Evolutionary conservation across 2,888 invertebrate genomes (phyloP).

Genomic region (Peribatodes rhomboidaria): DNA sequence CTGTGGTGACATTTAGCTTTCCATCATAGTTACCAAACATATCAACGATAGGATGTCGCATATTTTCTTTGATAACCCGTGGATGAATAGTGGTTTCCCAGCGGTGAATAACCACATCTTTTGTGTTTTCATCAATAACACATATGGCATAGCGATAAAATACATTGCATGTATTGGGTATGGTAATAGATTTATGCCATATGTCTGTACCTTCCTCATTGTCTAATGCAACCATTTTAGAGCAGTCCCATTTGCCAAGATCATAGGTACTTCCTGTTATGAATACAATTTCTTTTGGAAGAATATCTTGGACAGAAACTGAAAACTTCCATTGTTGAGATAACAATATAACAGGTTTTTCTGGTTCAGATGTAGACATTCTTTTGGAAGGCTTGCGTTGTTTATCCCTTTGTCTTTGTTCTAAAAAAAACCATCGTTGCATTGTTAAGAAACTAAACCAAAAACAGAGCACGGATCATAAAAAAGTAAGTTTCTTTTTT

Average conservation of each 20-base stretch:
- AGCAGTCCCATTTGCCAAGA: conserved; percentile 91
- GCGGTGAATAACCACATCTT: conserved; percentile 88
- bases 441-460: conserved; percentile 56
- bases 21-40: conserved; percentile 89
- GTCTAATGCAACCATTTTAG: conserved; percentile 86
- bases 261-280: conserved; percentile 89
- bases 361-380: conserved; percentile 63
- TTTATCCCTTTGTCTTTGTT: conserved; percentile 77
- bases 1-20: conserved; percentile 88
- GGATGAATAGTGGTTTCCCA: conserved; percentile 94
- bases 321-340: conserved; percentile 74
- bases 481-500: not conserved
- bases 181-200: conserved; percentile 88
- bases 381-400: conserved; percentile 62
- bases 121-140: conserved; percentile 87
- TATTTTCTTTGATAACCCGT: conserved; percentile 84
- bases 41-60: conserved; percentile 82
- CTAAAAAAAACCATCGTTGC: conserved; percentile 89
- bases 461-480: not conserved
- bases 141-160: conserved; percentile 93
- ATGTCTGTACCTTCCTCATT: conserved; percentile 74
- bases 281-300: conserved; percentile 88
- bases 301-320: conserved; percentile 84
- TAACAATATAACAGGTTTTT: conserved; percentile 56
- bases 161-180: conserved; percentile 89